Conservation (phyloP, 2,888 invertebrate genomes). For the Antheraea assamensis region DNA sequence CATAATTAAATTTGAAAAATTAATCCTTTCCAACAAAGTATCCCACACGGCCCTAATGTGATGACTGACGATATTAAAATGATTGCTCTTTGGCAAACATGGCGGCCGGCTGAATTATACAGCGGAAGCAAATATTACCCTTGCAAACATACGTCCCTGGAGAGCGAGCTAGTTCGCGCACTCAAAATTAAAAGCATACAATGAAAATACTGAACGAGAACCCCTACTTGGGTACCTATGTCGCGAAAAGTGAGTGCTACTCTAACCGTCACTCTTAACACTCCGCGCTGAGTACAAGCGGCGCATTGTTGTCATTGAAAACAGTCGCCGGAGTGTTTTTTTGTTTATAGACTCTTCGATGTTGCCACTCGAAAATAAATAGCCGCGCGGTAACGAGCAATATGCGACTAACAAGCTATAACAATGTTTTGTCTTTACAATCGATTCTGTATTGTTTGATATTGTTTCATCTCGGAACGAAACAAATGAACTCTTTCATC, state of each 20-base stretch:
- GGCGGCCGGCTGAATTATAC: constrained; percentile 84
- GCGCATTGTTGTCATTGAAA: constrained; percentile 80
- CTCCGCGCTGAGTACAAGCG: constrained; percentile 51
- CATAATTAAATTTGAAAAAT: constrained; percentile 71
- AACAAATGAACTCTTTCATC: constrained; percentile 28
- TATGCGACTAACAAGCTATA: constrained; percentile 72
- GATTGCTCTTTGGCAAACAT: constrained; percentile 85
- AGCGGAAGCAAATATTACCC: constrained; percentile 84
- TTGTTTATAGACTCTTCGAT: constrained; percentile 80
- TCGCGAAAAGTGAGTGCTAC: constrained; percentile 80
- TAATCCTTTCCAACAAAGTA: constrained; percentile 70
- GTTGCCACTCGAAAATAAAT: constrained; percentile 81
- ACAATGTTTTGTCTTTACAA: constrained; percentile 72
- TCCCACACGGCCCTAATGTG: constrained; percentile 76
- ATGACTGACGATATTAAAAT: constrained; percentile 84
- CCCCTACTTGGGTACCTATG: constrained; percentile 76
- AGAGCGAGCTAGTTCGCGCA: constrained; percentile 84
- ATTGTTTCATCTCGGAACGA: constrained; percentile 52
- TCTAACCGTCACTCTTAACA: constrained; percentile 74
- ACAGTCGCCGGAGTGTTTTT: constrained; percentile 79
- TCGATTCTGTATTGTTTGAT: constrained; percentile 63
- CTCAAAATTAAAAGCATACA: constrained; percentile 85
- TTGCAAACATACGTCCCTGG: constrained; percentile 82
- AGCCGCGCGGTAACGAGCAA: constrained; percentile 74
- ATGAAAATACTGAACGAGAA: constrained; percentile 81